These are phyloP conservation scores for Sinocyclocheilus anophthalmus DNA, from an alignment of 2,113 vertebrate species.

Conservation along the genomic window DNA sequence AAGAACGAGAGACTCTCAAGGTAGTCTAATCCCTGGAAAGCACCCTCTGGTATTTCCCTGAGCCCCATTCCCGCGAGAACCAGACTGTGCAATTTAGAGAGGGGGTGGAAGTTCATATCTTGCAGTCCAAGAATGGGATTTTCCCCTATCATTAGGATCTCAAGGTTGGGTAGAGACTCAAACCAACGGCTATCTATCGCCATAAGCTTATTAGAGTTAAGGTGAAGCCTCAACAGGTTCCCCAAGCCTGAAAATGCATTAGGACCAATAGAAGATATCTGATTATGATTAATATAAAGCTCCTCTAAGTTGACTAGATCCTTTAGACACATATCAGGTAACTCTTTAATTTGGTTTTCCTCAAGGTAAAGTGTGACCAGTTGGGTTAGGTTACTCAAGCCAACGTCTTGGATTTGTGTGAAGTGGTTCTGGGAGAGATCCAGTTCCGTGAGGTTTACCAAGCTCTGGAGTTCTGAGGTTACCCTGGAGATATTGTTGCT, in stretches of 20 bases:
- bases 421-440: slow-evolving; percentile 85
- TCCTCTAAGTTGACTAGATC: slow-evolving; percentile 80
- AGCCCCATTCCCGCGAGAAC: slow-evolving; percentile 82
- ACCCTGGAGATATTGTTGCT: slow-evolving; percentile 82
- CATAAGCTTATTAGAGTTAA: slow-evolving; percentile 80
- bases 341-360: slow-evolving; percentile 79
- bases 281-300: slow-evolving; percentile 85
- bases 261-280: slow-evolving; percentile 76
- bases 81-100: slow-evolving; percentile 79
- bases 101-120: slow-evolving; percentile 78
- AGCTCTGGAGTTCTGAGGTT: slow-evolving; percentile 70
- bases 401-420: slow-evolving; percentile 72
- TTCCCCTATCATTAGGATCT: slow-evolving; percentile 85
- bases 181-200: slow-evolving; percentile 81
- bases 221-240: slow-evolving; percentile 77
- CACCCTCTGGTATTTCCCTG: slow-evolving; percentile 71
- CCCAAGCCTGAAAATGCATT: slow-evolving; percentile 77
- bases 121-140: slow-evolving; percentile 80
- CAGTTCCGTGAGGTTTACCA: slow-evolving; percentile 80
- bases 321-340: slow-evolving; percentile 76
- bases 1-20: slow-evolving; percentile 83
- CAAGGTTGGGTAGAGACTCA: slow-evolving; percentile 78
- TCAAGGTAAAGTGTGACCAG: slow-evolving; percentile 83
- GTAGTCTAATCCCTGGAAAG: slow-evolving; percentile 79
- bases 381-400: slow-evolving; percentile 71